Base-by-base conservation (phyloP, 1,140 invertebrate genomes). In the Anadara kagoshimensis region DNA sequence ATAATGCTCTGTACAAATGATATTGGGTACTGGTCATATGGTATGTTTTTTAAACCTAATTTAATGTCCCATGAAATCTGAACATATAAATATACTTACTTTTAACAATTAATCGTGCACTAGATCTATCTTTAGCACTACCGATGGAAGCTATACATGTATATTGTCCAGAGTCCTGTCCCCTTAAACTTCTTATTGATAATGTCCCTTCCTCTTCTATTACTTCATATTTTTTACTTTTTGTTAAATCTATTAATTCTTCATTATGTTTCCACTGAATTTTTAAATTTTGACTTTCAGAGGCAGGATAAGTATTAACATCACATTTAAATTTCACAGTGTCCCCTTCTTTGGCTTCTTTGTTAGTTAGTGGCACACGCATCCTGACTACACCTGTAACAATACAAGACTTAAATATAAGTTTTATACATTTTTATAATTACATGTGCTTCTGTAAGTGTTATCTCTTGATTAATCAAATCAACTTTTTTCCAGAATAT, bases 81-180 rank as follows among this genome's bases (percentile, higher is more conserved):
- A 36, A 36, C 0, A 12, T 59, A n/a, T 10, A 22, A 16, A 16
- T 44, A 47, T 45, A 72, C 62, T 73, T 70, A 93, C 93, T 94
- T 91, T 98, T 96, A 12, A 99, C 97, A 70, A 92, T 95, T 1
- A 99, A 91, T 57, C 94, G 95, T 8, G 97, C 97, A 77, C 93
- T 91, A 0, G 95, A 72, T 4, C 92, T 92, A 2, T 94, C 94
- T 78, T 94, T 93, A 86, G 98, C 97, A 36, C 98, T 90, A 5
- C 94, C 92, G 0, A 97, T 99, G 44, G 90, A 91, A 0, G 97
- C 98, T 26, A 97, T 92, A 89, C 98, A 99, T 0, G 97, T 98
- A 84, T 99, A 99, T 58, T 92, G 92, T 18, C 97, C 97, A 4
- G 97, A 97, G 89, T 99, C 97, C 53, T 96, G 89, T 89, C 97